Evolutionary conservation across 2,113 vertebrate genomes (phyloP).

Genomic region (Athene noctua): DNA sequence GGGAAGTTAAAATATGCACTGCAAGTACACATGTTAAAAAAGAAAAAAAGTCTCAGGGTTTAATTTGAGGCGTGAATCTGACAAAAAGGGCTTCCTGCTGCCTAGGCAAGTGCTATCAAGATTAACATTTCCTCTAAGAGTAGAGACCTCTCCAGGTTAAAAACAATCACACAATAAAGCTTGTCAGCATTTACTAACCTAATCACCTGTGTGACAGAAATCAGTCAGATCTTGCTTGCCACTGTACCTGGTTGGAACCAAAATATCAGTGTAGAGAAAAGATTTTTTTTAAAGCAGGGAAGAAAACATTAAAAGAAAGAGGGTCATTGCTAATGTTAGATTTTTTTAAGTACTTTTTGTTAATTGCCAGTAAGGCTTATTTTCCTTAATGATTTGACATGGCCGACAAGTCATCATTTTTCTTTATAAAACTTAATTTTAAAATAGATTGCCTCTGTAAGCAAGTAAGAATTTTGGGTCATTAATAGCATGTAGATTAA

Average conservation of each 20-base stretch:
- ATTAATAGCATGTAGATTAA: not conserved
- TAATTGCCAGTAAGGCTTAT: not conserved
- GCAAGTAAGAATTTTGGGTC: not conserved
- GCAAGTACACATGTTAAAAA: not conserved
- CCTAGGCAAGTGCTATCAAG: not conserved
- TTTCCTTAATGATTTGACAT: not conserved
- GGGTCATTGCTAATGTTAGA: not conserved
- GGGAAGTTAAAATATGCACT: not conserved
- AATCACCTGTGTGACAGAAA: not conserved
- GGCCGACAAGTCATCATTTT: not conserved
- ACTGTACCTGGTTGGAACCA: not conserved
- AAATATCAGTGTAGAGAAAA: not conserved
- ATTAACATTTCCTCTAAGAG: not conserved
- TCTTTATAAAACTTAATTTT: not conserved
- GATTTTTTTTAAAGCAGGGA: not conserved
- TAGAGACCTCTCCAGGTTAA: not conserved
- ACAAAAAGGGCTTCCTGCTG: not conserved
- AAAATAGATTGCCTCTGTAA: not conserved
- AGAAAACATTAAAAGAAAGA: not conserved
- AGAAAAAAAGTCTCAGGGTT: not conserved
- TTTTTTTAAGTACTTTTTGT: not conserved
- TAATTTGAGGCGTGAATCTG: not conserved
- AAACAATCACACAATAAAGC: not conserved
- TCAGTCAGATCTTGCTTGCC: not conserved
- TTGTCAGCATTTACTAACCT: not conserved